Percentiles rank a stretch among this genome's conserved stretches.
phyloP scores from a whole-genome alignment of 2,888 invertebrate species.

The Emmelina monodactyla region DNA sequence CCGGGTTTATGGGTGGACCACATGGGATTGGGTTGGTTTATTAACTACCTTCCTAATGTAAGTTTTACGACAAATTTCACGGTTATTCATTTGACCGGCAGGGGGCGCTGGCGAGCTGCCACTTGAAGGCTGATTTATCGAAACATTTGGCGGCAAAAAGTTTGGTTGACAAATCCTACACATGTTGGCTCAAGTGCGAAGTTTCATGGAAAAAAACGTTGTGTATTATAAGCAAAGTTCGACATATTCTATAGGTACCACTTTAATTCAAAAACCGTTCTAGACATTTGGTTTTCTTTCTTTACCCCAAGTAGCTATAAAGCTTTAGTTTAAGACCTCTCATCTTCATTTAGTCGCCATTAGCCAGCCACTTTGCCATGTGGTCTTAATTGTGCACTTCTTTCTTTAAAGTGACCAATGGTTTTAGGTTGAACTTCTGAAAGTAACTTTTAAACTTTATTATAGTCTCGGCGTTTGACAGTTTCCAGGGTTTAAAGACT shows the following conservation, averaged over 20 bases:
- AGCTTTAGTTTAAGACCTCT: neutral
- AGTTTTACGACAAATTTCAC: constrained; percentile 61
- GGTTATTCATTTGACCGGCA: constrained; percentile 35
- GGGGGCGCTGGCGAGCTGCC: constrained; percentile 18
- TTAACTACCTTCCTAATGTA: constrained; percentile 52
- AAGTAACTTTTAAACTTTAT: neutral
- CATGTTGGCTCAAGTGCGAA: too few species aligned
- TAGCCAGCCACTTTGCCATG: neutral
- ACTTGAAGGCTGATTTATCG: constrained; percentile 17
- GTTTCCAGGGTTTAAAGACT: too few species aligned
- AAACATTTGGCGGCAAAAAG: neutral
- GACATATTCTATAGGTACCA: too few species aligned
- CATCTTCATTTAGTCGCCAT: neutral
- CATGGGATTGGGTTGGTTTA: constrained; percentile 40
- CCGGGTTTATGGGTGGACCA: constrained; percentile 45
- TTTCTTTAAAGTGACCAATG: neutral
- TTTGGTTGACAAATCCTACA: neutral
- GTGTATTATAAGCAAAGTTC: too few species aligned
- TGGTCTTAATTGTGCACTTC: neutral
- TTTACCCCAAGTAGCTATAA: neutral
- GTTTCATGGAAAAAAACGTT: too few species aligned
- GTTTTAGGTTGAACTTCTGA: neutral
- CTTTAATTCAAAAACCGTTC: too few species aligned
- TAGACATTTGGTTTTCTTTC: too few species aligned
- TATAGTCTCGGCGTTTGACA: too few species aligned